A percentile compares a stretch with the other conserved stretches of the same genome.
These are phyloP conservation scores for Rhamnusium bicolor DNA, from an alignment of 2,888 invertebrate species.

Conservation along the genomic window DNA sequence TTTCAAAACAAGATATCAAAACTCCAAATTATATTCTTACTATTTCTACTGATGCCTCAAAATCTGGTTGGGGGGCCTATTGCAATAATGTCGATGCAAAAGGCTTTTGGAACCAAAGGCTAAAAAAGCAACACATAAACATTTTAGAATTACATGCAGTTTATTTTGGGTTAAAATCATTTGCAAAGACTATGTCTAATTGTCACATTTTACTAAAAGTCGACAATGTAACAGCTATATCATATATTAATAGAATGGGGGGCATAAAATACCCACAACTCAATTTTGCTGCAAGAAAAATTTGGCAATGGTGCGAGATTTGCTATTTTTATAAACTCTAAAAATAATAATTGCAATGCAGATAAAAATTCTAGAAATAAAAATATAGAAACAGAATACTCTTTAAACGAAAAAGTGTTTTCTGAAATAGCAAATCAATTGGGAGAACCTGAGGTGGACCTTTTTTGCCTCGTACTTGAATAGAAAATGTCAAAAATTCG, in stretches of 20 bases:
- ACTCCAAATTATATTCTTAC: too few species aligned
- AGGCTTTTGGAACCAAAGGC: not conserved
- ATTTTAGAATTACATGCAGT: not conserved
- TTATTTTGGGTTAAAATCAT: not conserved
- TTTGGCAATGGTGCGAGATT: not conserved
- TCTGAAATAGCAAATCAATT: constrained; percentile 18
- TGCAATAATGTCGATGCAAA: not conserved
- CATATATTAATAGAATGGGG: not conserved
- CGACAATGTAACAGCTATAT: not conserved
- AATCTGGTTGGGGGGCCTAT: not conserved
- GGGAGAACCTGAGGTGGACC: constrained; percentile 33
- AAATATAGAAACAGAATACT: too few species aligned
- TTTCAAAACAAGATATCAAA: too few species aligned
- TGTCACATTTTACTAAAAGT: not conserved
- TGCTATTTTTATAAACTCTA: not conserved
- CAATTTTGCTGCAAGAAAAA: not conserved
- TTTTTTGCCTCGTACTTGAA: constrained; percentile 38
- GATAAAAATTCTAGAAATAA: not conserved
- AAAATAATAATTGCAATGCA: not conserved
- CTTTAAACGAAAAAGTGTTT: not conserved
- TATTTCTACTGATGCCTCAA: not conserved
- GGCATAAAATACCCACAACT: too few species aligned
- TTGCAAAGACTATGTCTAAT: not conserved
- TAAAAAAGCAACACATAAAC: not conserved
- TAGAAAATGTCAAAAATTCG: constrained; percentile 32